These are phyloP conservation scores for Emydura subglobosa DNA, from an alignment of 2,113 vertebrate species.

Conservation along the genomic window DNA sequence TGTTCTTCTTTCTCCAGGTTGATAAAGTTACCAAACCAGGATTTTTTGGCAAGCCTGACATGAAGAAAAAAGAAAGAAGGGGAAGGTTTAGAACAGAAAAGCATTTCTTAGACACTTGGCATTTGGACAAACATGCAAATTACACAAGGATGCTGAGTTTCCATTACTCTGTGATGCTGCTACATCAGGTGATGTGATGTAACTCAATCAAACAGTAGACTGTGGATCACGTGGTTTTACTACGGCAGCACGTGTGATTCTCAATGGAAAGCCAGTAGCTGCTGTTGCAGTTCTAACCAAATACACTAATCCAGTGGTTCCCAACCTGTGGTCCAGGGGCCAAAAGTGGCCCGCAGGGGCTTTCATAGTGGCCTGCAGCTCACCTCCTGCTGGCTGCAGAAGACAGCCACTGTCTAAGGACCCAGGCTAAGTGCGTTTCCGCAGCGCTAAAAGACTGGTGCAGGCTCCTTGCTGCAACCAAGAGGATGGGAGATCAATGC, in stretches of 20 bases:
- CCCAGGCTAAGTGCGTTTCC: no score
- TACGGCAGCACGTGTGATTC: neutral
- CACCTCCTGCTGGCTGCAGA: no score
- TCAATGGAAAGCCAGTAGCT: neutral
- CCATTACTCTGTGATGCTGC: neutral
- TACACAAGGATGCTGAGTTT: neutral
- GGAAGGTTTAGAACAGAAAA: constrained; percentile 11
- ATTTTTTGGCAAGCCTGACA: constrained; percentile 98
- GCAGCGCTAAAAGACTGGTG: no score
- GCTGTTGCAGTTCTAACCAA: neutral
- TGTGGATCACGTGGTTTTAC: neutral
- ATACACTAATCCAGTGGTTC: neutral
- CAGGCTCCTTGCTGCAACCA: no score
- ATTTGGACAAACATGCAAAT: neutral
- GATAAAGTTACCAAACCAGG: constrained; percentile 99
- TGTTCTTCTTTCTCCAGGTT: constrained; percentile 99
- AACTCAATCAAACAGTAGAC: neutral
- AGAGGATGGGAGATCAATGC: no score
- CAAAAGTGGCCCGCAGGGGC: no score
- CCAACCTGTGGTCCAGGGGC: no score
- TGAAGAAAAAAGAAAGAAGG: constrained; percentile 7
- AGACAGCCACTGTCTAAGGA: no score
- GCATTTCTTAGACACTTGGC: neutral
- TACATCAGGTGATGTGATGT: neutral
- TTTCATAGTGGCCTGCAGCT: no score